Conservation (phyloP, 92 coral and sea anemone species). For the Epizoanthus fatuus region DNA sequence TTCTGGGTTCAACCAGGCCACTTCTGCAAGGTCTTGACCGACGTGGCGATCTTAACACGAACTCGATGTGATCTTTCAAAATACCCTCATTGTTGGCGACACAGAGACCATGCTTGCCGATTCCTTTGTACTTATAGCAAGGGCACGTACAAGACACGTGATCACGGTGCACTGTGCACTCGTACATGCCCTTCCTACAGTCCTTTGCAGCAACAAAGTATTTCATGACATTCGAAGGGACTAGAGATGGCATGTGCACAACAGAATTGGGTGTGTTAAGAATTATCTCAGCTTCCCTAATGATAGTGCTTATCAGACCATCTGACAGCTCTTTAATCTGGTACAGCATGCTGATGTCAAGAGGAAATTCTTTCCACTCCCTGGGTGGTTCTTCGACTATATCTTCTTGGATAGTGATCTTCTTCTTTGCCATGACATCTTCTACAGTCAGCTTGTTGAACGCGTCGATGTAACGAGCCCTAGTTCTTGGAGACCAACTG, state of each 20-base stretch:
- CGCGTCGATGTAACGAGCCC: conserved; percentile 20
- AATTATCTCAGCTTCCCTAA: conserved; percentile 44
- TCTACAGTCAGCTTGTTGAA: conserved; percentile 52
- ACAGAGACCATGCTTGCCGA: conserved; percentile 68
- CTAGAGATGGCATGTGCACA: conserved; percentile 44
- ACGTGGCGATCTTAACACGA: conserved; percentile 35
- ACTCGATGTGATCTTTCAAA: conserved; percentile 51
- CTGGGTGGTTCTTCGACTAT: not conserved
- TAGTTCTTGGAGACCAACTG: not conserved
- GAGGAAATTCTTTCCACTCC: conserved; percentile 51
- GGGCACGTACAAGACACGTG: conserved; percentile 64
- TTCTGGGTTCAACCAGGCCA: conserved; percentile 46
- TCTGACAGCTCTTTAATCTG: not conserved
- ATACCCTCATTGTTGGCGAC: conserved; percentile 34
- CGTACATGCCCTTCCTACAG: conserved; percentile 54
- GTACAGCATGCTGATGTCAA: not conserved
- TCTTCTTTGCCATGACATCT: conserved; percentile 41
- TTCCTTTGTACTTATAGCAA: conserved; percentile 46
- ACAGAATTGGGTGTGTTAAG: conserved; percentile 50
- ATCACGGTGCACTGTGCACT: conserved; percentile 54
- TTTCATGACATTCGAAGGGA: not conserved
- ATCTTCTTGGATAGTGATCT: conserved; percentile 16
- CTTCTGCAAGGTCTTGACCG: conserved; percentile 29
- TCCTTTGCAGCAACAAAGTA: conserved; percentile 67
- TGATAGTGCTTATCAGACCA: conserved; percentile 12